A percentile compares a stretch with the other conserved stretches of the same genome.
These are phyloP conservation scores for Neodontobutis hainanensis DNA, from an alignment of 2,113 vertebrate species.

Conservation along the genomic window DNA sequence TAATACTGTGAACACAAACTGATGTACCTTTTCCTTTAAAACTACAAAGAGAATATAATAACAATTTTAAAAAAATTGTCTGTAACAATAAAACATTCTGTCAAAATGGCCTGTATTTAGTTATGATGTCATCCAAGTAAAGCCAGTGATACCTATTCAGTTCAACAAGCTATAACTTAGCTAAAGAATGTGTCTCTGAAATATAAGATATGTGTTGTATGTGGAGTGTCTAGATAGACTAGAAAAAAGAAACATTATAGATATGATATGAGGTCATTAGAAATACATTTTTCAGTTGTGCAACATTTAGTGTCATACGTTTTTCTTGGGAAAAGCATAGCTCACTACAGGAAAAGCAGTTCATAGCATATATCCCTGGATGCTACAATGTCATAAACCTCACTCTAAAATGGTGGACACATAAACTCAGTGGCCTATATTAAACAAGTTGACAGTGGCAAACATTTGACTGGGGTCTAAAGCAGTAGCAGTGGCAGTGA, in stretches of 20 bases:
- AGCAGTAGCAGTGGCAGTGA: constrained; percentile 34
- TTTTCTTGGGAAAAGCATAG: not conserved
- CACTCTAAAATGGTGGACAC: not conserved
- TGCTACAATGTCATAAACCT: constrained; percentile 1
- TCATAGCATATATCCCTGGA: not conserved
- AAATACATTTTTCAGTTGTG: not conserved
- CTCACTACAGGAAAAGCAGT: constrained; percentile 5
- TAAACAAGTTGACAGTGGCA: constrained; percentile 1
- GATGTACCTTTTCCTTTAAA: not conserved
- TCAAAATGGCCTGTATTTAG: too few relatives aligned
- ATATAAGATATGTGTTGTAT: too few relatives aligned
- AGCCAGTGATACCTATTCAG: too few relatives aligned
- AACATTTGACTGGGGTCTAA: not conserved
- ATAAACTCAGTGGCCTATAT: not conserved
- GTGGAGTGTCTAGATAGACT: too few relatives aligned
- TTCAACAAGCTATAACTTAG: too few relatives aligned
- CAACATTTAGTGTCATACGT: constrained; percentile 1
- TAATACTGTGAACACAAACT: not conserved
- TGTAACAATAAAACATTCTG: too few relatives aligned
- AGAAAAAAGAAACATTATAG: too few relatives aligned
- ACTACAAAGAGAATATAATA: not conserved
- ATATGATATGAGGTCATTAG: not conserved
- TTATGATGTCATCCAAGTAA: too few relatives aligned
- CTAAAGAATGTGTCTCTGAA: too few relatives aligned
- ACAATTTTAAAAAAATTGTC: too few relatives aligned